These are phyloP conservation scores for Sphaeramia orbicularis DNA, from an alignment of 2,797 vertebrate species.

Conservation along the genomic window DNA sequence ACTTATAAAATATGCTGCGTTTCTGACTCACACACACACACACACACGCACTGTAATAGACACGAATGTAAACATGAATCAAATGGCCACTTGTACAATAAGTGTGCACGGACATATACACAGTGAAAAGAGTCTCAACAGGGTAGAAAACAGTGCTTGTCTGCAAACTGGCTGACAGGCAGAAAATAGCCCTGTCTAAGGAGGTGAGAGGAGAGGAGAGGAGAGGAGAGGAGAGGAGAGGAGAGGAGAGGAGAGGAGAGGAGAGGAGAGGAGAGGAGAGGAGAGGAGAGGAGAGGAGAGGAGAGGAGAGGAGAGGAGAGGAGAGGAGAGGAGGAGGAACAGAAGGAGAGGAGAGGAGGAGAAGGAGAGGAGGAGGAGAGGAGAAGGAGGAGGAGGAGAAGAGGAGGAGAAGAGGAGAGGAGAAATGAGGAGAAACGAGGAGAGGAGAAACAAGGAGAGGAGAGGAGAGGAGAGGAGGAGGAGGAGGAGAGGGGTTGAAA, in stretches of 20 bases:
- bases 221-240: background rate
- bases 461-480: background rate
- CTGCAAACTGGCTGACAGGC: slow-evolving; percentile 77
- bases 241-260: background rate
- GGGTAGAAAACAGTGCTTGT: slow-evolving; percentile 70
- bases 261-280: background rate
- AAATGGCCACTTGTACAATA: slow-evolving; percentile 57
- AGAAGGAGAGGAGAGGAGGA: background rate
- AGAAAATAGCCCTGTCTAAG: slow-evolving; percentile 76
- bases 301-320: background rate
- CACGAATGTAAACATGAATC: slow-evolving; percentile 55
- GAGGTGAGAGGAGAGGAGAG: slow-evolving; percentile 55
- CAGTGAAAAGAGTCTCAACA: slow-evolving; percentile 59
- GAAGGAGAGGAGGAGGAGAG: background rate
- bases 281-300: background rate
- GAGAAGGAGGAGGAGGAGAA: slow-evolving; percentile 50
- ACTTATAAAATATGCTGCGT: slow-evolving; percentile 56
- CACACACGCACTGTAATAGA: slow-evolving; percentile 10
- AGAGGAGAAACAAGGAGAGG: background rate
- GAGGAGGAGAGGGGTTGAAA: background rate
- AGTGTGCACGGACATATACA: slow-evolving; percentile 24
- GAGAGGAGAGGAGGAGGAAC: slow-evolving; percentile 5
- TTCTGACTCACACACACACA: slow-evolving; percentile 12
- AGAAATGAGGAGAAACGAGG: background rate
- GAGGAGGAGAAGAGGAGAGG: slow-evolving; percentile 41